phyloP scores from a whole-genome alignment of 2,797 vertebrate genomes.

The Gastrophryne carolinensis region DNA sequence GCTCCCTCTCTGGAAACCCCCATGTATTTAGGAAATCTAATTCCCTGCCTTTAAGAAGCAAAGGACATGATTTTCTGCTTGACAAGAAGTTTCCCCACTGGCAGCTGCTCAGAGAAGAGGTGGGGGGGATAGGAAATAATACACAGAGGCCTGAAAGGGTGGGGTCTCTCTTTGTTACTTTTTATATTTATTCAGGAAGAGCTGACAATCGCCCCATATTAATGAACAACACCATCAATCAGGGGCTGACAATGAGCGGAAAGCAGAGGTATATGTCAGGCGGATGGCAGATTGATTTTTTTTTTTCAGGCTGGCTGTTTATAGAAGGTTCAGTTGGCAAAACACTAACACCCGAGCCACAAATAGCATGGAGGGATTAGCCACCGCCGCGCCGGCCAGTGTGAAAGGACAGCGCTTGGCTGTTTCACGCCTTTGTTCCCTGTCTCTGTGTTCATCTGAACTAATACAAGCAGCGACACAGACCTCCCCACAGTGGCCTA shows the following conservation, averaged over 20 bases:
- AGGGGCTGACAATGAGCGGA: constrained; percentile 96
- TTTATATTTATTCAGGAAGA: constrained; percentile 99
- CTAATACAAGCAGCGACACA: no score
- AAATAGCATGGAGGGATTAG: constrained; percentile 68
- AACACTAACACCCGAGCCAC: constrained; percentile 63
- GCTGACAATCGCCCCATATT: constrained; percentile 95
- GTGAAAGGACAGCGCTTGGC: background rate
- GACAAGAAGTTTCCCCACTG: constrained; percentile 61
- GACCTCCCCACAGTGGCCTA: no score
- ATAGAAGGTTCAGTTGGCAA: constrained; percentile 74
- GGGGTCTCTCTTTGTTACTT: constrained; percentile 95
- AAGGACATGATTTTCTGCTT: constrained; percentile 57
- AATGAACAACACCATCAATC: constrained; percentile 93
- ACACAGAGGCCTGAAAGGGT: constrained; percentile 76
- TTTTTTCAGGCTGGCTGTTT: constrained; percentile 71
- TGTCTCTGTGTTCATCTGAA: no score
- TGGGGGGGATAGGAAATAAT: constrained; percentile 81
- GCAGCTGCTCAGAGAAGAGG: constrained; percentile 66
- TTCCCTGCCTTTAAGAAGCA: constrained; percentile 63
- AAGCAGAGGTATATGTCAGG: constrained; percentile 85
- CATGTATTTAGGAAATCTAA: constrained; percentile 56
- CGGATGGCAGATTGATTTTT: constrained; percentile 77
- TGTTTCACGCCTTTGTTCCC: background rate
- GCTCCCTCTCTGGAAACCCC: constrained; percentile 41
- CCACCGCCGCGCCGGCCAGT: background rate